A percentile compares a stretch with the other conserved stretches of the same genome.
Conservation (phyloP, 2,797 vertebrate genomes). For the Chiloscyllium punctatum region DNA sequence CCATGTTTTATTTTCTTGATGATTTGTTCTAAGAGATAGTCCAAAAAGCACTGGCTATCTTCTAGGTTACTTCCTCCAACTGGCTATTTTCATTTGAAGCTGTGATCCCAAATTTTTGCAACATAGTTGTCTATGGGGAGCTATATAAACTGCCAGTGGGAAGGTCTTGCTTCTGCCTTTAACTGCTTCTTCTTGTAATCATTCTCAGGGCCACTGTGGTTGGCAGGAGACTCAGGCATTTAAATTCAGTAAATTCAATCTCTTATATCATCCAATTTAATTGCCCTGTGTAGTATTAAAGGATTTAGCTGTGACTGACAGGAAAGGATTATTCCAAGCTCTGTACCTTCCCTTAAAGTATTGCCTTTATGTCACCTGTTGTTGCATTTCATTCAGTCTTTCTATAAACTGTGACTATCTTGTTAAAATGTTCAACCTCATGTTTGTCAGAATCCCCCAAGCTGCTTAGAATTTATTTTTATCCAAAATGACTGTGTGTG, state of each 20-base stretch:
- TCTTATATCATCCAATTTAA: neutral
- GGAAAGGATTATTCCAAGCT: neutral
- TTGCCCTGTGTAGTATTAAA: neutral
- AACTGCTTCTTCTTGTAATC: neutral
- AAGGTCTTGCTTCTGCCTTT: neutral
- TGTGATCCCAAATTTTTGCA: neutral
- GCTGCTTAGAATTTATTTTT: neutral
- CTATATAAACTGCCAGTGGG: neutral
- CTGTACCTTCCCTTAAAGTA: neutral
- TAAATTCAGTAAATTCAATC: neutral
- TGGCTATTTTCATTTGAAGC: neutral
- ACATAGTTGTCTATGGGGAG: neutral
- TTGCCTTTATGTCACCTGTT: neutral
- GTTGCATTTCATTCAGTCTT: neutral
- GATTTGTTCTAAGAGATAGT: neutral
- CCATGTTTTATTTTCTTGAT: neutral
- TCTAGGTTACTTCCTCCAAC: neutral
- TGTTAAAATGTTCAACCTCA: neutral
- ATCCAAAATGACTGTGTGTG: neutral
- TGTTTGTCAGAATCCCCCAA: neutral
- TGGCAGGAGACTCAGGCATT: neutral
- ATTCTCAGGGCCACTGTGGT: neutral
- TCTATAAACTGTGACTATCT: neutral
- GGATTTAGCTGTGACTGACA: neutral
- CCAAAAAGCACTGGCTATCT: neutral